A percentile compares a stretch with the other conserved stretches of the same genome.
Conservation (phyloP, 1,140 invertebrate genomes). For the Drosophila elegans region DNA sequence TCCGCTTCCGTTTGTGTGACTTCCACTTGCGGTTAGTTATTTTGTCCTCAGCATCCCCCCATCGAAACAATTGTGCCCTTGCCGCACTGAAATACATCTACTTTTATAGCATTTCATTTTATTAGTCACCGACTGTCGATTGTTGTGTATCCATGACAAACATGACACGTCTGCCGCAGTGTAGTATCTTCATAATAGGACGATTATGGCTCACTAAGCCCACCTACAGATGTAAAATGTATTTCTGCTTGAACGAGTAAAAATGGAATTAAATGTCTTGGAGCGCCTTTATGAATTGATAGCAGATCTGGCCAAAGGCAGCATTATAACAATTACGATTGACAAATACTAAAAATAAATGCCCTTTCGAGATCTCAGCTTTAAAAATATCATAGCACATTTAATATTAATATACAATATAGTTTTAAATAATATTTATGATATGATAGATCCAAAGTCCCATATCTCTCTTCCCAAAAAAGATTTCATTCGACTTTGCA, state of each 20-base stretch:
- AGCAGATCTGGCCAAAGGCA: too few relatives aligned
- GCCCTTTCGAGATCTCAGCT: too few relatives aligned
- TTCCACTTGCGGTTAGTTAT: constrained; percentile 76
- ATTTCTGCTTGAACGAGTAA: constrained; percentile 3
- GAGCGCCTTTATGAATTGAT: too few relatives aligned
- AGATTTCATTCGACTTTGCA: constrained; percentile 21
- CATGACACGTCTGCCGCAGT: constrained; percentile 39
- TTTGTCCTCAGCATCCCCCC: constrained; percentile 43
- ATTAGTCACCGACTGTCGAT: constrained; percentile 42
- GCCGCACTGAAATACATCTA: constrained; percentile 3
- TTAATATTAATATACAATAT: too few relatives aligned
- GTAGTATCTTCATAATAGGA: constrained; percentile 30
- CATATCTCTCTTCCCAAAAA: not conserved
- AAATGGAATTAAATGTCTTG: constrained; percentile 2
- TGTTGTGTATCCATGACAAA: constrained; percentile 38
- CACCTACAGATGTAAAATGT: constrained; percentile 11
- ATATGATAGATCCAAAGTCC: too few relatives aligned
- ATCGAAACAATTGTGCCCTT: constrained; percentile 16
- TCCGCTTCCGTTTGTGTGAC: constrained; percentile 42
- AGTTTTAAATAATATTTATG: too few relatives aligned
- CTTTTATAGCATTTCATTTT: constrained; percentile 30
- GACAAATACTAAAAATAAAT: too few relatives aligned
- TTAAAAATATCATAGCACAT: too few relatives aligned
- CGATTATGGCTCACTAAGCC: constrained; percentile 44
- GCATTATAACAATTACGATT: too few relatives aligned